Conservation (phyloP, 1,140 invertebrate species). For the Aphaenogaster rudis region DNA sequence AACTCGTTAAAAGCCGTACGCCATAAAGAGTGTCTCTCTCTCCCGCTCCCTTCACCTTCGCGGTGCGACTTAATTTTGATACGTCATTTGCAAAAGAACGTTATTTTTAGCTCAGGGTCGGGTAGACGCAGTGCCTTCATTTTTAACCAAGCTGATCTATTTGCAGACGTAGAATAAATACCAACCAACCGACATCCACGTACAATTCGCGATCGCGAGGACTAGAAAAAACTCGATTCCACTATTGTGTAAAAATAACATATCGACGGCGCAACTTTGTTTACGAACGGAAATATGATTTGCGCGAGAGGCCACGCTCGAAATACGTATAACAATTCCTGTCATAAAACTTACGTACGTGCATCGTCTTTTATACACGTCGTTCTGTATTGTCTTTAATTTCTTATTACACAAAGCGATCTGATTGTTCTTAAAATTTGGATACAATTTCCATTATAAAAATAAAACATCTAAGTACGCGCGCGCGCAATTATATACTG, state of each 20-base stretch:
- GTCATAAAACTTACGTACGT: not conserved
- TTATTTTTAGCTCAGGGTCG: constrained; percentile 45
- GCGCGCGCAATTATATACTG: not conserved
- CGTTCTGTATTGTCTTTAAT: too few relatives aligned
- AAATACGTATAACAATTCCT: not conserved
- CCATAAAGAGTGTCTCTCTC: not conserved
- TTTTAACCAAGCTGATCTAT: constrained; percentile 49
- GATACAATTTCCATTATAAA: not conserved
- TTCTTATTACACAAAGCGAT: not conserved
- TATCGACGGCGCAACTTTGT: not conserved
- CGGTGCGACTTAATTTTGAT: not conserved
- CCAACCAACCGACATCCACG: not conserved
- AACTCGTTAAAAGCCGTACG: constrained; percentile 6
- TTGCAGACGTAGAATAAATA: constrained; percentile 30
- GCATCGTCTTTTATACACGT: not conserved
- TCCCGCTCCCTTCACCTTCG: not conserved
- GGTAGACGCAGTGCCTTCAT: not conserved
- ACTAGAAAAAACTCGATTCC: constrained; percentile 19
- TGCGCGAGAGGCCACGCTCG: not conserved
- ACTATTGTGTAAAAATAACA: constrained; percentile 18
- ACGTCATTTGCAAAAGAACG: constrained; percentile 20
- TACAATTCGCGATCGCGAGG: not conserved
- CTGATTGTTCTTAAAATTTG: not conserved
- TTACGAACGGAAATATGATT: constrained; percentile 8
- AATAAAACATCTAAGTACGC: not conserved